Base-by-base conservation (phyloP, 92 coral and sea anemone genomes). In the Metridium senile region DNA sequence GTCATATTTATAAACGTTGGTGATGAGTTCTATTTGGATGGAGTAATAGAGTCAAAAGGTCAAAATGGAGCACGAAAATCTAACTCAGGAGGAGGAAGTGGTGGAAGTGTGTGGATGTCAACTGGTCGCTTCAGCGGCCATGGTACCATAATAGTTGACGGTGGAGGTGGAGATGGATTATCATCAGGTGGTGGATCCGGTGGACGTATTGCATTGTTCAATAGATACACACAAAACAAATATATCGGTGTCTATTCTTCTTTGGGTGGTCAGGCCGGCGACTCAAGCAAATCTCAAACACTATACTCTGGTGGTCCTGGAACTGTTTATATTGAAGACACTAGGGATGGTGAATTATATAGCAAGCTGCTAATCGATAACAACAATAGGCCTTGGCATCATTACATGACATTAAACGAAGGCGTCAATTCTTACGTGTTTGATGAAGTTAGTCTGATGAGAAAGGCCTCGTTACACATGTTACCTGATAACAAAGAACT, bases 61-160 rank as follows among this genome's bases (percentile, higher is more conserved):
- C 70, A 78, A 53, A 19, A 52, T 43, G 89, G 75, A 51, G 51
- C 68, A 19, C 46, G 52, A 32, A 58, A 70, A 7, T 76, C 80
- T 32, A 49, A 76, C 34, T 72, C 87, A 0, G 89, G 93, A 25
- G 93, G 93, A n/a, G 93, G 85, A 35, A 88, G 93, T 58, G 93
- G 93, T 8, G 93, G 93, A 23, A 88, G 93, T 43, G 69, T 84
- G 10, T 70, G 75, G 83, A 31, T 88, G 23, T 54, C 27, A 17
- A 63, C 81, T 26, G 80, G 71, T 61, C 71, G 58, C 35, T 84
- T 84, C 33, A 79, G 76, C 45, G 93, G 93, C 34, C 75, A 88
- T 70, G 88, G 85, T 22, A 32, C 53, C 23, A 73, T 83, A 33
- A 59, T 67, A 66, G 85, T 74, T 34, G 34, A 74, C 9, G 88